phyloP scores from a whole-genome alignment of 2,797 vertebrate genomes.

The Tragopan temminckii region DNA sequence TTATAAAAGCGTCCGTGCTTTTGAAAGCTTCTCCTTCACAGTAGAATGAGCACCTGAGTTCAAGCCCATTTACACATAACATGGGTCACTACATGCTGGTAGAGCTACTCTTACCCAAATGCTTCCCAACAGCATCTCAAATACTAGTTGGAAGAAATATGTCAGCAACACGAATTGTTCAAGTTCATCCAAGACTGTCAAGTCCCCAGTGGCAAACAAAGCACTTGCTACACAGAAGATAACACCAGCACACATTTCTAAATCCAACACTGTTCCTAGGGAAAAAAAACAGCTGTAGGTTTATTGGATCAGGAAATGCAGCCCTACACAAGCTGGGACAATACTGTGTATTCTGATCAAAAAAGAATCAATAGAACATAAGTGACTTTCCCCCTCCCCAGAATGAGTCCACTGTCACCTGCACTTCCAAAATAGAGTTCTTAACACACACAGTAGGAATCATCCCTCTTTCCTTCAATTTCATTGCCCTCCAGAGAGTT shows the following conservation, averaged over 20 bases:
- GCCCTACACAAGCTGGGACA: neutral
- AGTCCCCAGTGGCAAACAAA: neutral
- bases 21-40: constrained; percentile 58
- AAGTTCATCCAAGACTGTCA: neutral
- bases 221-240: neutral
- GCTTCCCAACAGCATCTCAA: constrained; percentile 15
- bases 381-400: neutral
- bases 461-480: neutral
- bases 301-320: neutral
- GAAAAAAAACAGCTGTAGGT: neutral
- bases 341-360: neutral
- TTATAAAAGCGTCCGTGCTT: neutral
- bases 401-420: neutral
- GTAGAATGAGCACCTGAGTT: constrained; percentile 14
- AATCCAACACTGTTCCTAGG: neutral
- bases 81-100: constrained; percentile 25
- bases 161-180: neutral
- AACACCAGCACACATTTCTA: neutral
- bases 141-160: neutral
- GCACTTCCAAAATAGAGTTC: neutral
- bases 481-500: neutral
- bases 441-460: neutral
- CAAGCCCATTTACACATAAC: constrained; percentile 43
- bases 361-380: neutral
- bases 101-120: neutral